Conservation (phyloP, 2,113 vertebrate genomes). For the Saguinus imperator region DNA sequence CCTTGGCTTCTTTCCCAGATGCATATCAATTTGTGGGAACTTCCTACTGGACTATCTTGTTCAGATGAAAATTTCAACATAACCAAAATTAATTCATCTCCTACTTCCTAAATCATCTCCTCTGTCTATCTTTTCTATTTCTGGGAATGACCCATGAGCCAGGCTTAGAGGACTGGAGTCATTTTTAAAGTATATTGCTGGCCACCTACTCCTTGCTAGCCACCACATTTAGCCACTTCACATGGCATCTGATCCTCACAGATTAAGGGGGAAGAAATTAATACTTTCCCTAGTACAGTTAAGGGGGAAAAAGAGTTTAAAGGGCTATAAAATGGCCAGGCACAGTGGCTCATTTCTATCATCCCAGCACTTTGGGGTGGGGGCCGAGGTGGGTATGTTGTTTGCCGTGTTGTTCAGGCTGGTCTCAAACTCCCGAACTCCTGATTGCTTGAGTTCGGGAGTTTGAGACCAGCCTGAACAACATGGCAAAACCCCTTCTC, state of each 20-base stretch:
- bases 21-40: neutral
- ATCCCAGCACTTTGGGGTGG: too few relatives aligned
- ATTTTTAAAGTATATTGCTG: neutral
- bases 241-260: neutral
- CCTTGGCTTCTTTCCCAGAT: neutral
- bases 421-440: too few relatives aligned
- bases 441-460: too few relatives aligned
- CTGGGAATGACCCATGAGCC: neutral
- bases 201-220: neutral
- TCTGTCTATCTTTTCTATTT: neutral
- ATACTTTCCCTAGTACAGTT: neutral
- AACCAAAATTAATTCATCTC: neutral
- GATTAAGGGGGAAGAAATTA: neutral
- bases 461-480: too few relatives aligned
- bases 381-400: too few relatives aligned
- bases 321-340: neutral
- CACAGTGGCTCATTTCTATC: too few relatives aligned
- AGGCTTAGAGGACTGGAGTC: neutral
- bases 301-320: neutral
- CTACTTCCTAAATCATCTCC: neutral
- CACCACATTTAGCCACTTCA: neutral
- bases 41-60: neutral
- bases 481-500: too few relatives aligned
- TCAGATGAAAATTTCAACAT: neutral
- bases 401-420: too few relatives aligned